Conservation (phyloP, 2,797 vertebrate genomes). For the Phataginus tetradactyla region DNA sequence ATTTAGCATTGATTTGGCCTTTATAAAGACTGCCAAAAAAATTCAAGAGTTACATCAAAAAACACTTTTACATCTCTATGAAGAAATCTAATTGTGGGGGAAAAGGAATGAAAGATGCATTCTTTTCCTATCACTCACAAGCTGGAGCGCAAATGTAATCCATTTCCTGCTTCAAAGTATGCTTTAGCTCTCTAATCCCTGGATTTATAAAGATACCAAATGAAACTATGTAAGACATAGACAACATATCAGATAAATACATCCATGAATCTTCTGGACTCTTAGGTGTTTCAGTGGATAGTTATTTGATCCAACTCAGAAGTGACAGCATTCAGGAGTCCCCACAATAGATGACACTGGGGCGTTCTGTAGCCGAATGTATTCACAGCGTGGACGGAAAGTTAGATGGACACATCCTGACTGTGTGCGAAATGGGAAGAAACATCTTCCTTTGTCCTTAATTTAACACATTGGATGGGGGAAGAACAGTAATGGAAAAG, state of each 20-base stretch:
- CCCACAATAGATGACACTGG: conserved; percentile 23
- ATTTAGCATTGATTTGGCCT: conserved; percentile 89
- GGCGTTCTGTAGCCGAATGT: neutral
- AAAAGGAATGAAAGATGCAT: conserved; percentile 64
- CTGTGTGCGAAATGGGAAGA: neutral
- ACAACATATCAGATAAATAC: conserved; percentile 65
- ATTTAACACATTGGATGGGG: conserved; percentile 24
- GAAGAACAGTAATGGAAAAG: conserved; percentile 53
- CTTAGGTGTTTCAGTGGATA: neutral
- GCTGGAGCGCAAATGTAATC: conserved; percentile 46
- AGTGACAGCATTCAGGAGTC: conserved; percentile 25
- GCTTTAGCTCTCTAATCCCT: conserved; percentile 72
- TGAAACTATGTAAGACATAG: conserved; percentile 42
- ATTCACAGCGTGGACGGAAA: conserved; percentile 58
- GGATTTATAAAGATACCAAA: conserved; percentile 72
- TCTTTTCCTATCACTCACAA: conserved; percentile 6
- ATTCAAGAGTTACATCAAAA: conserved; percentile 87
- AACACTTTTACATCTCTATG: conserved; percentile 82
- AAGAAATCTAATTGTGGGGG: conserved; percentile 76
- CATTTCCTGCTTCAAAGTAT: conserved; percentile 71
- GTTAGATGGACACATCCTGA: neutral
- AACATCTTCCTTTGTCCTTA: neutral
- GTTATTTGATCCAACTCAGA: conserved; percentile 54
- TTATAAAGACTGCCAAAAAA: conserved; percentile 86
- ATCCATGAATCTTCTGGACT: conserved; percentile 59